These are phyloP conservation scores for Orbicella faveolata DNA, from an alignment of 64 coral and sea anemone species.

Conservation along the genomic window DNA sequence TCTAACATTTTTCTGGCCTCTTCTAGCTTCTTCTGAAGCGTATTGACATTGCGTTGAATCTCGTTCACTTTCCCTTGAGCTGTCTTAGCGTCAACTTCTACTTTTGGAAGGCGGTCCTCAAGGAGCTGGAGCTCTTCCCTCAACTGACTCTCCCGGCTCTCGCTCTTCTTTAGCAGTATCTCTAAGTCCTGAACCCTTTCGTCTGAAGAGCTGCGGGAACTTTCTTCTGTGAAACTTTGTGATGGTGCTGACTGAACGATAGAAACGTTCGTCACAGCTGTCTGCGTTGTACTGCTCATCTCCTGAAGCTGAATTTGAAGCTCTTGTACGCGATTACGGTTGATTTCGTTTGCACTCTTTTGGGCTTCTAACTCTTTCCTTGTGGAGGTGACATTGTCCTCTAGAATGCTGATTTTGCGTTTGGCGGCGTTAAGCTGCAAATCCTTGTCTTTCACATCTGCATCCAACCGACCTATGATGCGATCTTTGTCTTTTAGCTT, in stretches of 20 bases:
- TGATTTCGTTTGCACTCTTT: slow-evolving; percentile 73
- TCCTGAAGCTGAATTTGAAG: slow-evolving; percentile 69
- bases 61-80: slow-evolving; percentile 67
- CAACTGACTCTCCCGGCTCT: slow-evolving; percentile 67
- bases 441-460: slow-evolving; percentile 68
- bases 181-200: slow-evolving; percentile 70
- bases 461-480: slow-evolving; percentile 44
- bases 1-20: slow-evolving; percentile 51
- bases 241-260: slow-evolving; percentile 25
- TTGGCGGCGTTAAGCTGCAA: slow-evolving; percentile 50
- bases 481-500: slow-evolving; percentile 82
- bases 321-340: slow-evolving; percentile 52
- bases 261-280: neutral
- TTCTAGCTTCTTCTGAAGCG: slow-evolving; percentile 78
- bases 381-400: slow-evolving; percentile 45
- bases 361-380: slow-evolving; percentile 73
- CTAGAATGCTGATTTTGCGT: slow-evolving; percentile 47
- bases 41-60: slow-evolving; percentile 55
- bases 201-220: slow-evolving; percentile 1
- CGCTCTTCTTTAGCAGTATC: slow-evolving; percentile 68
- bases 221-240: slow-evolving; percentile 24
- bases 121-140: slow-evolving; percentile 49
- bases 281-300: neutral
- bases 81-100: slow-evolving; percentile 62
- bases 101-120: slow-evolving; percentile 19